phyloP scores from a whole-genome alignment of 2,888 invertebrate species.

The Ligdia adustata region DNA sequence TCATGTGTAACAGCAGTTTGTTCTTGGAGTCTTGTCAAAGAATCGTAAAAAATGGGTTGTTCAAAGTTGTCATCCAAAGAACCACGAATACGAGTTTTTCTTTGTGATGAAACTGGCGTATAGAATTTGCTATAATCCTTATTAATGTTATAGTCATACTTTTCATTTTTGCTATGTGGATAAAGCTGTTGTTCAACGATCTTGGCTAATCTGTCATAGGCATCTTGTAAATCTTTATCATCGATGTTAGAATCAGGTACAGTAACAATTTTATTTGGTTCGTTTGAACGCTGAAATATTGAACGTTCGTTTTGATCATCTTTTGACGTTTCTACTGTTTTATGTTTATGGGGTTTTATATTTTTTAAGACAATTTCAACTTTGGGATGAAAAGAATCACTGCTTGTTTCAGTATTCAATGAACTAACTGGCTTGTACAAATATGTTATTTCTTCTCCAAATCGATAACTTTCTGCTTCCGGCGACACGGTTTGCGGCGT shows the following conservation, averaged over 20 bases:
- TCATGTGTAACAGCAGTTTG: not conserved
- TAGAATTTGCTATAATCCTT: slow-evolving; percentile 44
- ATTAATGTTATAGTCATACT: slow-evolving; percentile 45
- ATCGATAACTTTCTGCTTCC: slow-evolving; percentile 56
- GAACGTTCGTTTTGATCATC: slow-evolving; percentile 2
- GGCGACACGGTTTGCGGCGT: slow-evolving; percentile 65
- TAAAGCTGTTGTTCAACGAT: slow-evolving; percentile 54
- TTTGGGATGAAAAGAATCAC: slow-evolving; percentile 24
- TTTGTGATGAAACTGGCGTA: slow-evolving; percentile 31
- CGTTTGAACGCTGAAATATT: slow-evolving; percentile 4
- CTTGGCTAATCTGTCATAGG: slow-evolving; percentile 52
- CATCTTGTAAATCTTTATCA: slow-evolving; percentile 43
- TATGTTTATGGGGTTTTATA: slow-evolving; percentile 7
- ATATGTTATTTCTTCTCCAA: slow-evolving; percentile 56
- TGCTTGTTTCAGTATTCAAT: slow-evolving; percentile 21
- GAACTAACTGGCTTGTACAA: slow-evolving; percentile 35
- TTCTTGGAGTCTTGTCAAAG: not conserved
- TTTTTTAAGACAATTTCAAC: slow-evolving; percentile 5
- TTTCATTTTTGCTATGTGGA: slow-evolving; percentile 47
- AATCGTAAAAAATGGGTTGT: too few species aligned
- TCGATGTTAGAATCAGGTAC: slow-evolving; percentile 17
- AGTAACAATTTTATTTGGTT: slow-evolving; percentile 1
- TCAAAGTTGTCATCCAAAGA: slow-evolving; percentile 13
- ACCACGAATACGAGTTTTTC: slow-evolving; percentile 4
- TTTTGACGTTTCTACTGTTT: slow-evolving; percentile 1